Evolutionary conservation across 2,797 vertebrate species (phyloP).

Genomic region (Artibeus jamaicensis): DNA sequence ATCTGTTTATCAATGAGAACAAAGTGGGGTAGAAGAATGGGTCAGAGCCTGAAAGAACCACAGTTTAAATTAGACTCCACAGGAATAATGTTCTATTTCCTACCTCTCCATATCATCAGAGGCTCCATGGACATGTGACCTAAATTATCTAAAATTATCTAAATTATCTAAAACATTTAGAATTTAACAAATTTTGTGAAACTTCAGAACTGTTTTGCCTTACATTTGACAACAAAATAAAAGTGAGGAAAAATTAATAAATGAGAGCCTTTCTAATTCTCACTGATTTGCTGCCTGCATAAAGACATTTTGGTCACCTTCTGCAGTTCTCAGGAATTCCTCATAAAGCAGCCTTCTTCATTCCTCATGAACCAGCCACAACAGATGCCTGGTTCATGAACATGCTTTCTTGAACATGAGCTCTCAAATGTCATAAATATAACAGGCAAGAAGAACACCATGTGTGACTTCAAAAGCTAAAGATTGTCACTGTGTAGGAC

Average conservation of each 20-base stretch:
- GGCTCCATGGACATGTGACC: background rate
- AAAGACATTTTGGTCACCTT: background rate
- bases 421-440: background rate
- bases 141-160: background rate
- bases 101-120: background rate
- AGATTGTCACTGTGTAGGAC: slow-evolving; percentile 2
- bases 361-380: no score
- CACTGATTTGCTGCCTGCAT: background rate
- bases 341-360: background rate
- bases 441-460: slow-evolving; percentile 29
- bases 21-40: background rate
- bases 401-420: slow-evolving; percentile 1
- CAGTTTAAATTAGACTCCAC: background rate
- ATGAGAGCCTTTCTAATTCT: background rate
- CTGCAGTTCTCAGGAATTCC: background rate
- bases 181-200: background rate
- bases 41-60: background rate
- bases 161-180: background rate
- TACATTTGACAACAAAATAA: background rate
- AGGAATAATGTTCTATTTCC: background rate
- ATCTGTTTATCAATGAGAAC: background rate
- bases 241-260: background rate
- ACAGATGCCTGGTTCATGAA: background rate
- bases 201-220: background rate
- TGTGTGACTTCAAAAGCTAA: slow-evolving; percentile 23